Evolutionary conservation across 2,888 invertebrate species (phyloP).

Genomic region (Pimpla rufipes): DNA sequence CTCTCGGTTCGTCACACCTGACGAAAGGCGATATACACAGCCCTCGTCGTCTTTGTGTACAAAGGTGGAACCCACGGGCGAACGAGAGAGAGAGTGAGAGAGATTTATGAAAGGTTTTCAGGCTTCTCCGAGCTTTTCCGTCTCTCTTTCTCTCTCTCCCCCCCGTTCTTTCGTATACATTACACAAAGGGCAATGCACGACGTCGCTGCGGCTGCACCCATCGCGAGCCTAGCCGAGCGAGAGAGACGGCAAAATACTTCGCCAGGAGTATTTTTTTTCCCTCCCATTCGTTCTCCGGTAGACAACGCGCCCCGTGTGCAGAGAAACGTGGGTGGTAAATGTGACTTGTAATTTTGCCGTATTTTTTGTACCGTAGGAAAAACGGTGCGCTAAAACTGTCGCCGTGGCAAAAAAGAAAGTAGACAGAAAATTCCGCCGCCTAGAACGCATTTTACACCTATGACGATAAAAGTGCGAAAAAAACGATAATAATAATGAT

Average conservation of each 20-base stretch:
- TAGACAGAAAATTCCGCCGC: too few species aligned
- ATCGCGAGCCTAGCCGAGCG: slow-evolving; percentile 2
- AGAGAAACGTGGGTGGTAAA: too few species aligned
- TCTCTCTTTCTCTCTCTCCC: slow-evolving; percentile 36
- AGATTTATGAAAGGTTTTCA: slow-evolving; percentile 11
- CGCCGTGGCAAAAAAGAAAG: too few species aligned
- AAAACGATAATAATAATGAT: too few species aligned
- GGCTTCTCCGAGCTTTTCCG: slow-evolving; percentile 11
- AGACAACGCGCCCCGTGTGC: background rate
- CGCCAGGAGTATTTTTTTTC: background rate
- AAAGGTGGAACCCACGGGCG: background rate
- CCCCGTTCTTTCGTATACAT: slow-evolving; percentile 49
- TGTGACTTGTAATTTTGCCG: too few species aligned
- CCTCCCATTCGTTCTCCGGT: slow-evolving; percentile 1
- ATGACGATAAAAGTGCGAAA: too few species aligned
- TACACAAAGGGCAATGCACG: slow-evolving; percentile 66
- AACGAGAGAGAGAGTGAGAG: background rate
- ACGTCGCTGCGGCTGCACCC: slow-evolving; percentile 25
- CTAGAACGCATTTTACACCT: too few species aligned
- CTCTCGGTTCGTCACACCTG: slow-evolving; percentile 63
- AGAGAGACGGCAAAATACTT: slow-evolving; percentile 16
- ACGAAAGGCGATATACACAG: slow-evolving; percentile 61
- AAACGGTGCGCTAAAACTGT: too few species aligned
- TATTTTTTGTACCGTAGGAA: too few species aligned
- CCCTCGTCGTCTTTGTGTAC: slow-evolving; percentile 7